phyloP scores from a whole-genome alignment of 1,140 invertebrate genomes.

The Coelopa frigida region DNA sequence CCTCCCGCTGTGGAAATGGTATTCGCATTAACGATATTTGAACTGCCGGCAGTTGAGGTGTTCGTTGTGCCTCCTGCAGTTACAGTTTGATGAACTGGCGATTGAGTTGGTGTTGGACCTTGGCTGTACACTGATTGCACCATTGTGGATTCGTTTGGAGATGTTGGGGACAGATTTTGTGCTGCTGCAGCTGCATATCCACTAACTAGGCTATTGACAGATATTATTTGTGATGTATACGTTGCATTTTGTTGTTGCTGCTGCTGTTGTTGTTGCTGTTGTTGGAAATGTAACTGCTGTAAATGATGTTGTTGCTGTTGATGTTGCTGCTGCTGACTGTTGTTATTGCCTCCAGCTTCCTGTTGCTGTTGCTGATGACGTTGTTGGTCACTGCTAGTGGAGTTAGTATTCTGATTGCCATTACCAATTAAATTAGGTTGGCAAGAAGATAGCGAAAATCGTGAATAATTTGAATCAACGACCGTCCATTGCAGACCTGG shows the following conservation, averaged over 20 bases:
- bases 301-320: conserved; percentile 37
- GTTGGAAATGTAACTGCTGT: conserved; percentile 12
- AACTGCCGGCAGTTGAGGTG: conserved; percentile 15
- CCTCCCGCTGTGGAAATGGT: conserved; percentile 11
- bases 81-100: conserved; percentile 31
- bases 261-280: conserved; percentile 22
- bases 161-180: conserved; percentile 43
- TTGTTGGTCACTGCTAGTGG: conserved; percentile 19
- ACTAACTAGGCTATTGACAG: conserved; percentile 41
- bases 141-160: conserved; percentile 42
- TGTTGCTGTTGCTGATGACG: conserved; percentile 16
- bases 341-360: conserved; percentile 11
- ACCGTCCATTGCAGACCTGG: conserved; percentile 64
- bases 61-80: conserved; percentile 19
- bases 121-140: conserved; percentile 45
- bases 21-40: conserved; percentile 9
- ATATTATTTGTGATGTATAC: conserved; percentile 43
- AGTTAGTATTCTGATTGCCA: conserved; percentile 45
- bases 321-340: conserved; percentile 27
- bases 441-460: conserved; percentile 54
- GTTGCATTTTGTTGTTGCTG: conserved; percentile 31
- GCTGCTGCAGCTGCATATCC: conserved; percentile 37
- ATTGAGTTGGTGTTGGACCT: conserved; percentile 41
- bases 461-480: conserved; percentile 59
- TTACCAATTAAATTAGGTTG: conserved; percentile 49